Evolutionary conservation across 2,113 vertebrate species (phyloP).

Genomic region (Triplophysa dalaica): DNA sequence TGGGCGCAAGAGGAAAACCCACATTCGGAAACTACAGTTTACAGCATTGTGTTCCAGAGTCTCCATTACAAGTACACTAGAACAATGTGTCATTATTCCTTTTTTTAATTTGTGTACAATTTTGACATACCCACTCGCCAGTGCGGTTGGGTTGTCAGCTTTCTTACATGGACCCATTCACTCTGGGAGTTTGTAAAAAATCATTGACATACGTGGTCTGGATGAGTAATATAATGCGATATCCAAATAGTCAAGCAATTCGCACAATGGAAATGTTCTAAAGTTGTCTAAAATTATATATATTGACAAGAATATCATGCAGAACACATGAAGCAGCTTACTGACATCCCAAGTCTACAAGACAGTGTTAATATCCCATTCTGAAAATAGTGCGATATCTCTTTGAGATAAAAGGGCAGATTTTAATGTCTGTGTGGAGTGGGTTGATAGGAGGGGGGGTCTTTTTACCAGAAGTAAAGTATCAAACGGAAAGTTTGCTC

Average conservation of each 20-base stretch:
- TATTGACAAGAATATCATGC: constrained; percentile 6
- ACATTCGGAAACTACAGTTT: constrained; percentile 52
- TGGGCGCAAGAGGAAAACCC: constrained; percentile 62
- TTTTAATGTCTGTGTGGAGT: constrained; percentile 38
- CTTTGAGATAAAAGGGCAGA: constrained; percentile 26
- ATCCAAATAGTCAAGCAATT: constrained; percentile 2
- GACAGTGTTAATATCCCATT: constrained; percentile 32
- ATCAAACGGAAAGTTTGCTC: constrained; percentile 51
- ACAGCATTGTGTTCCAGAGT: constrained; percentile 43
- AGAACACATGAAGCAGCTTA: constrained; percentile 1
- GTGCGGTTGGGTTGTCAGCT: neutral
- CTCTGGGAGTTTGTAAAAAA: neutral
- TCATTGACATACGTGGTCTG: neutral
- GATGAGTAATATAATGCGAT: neutral
- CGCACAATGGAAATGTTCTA: neutral
- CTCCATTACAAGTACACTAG: constrained; percentile 26
- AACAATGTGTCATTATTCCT: constrained; percentile 29
- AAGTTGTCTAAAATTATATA: neutral
- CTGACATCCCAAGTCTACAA: constrained; percentile 25
- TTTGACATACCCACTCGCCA: constrained; percentile 2
- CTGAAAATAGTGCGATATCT: constrained; percentile 54
- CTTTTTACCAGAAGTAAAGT: constrained; percentile 56
- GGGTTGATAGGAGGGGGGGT: constrained; percentile 44
- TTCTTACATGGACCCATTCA: neutral
- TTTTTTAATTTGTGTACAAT: neutral